phyloP scores from a whole-genome alignment of 2,797 vertebrate genomes.

The Menidia menidia region DNA sequence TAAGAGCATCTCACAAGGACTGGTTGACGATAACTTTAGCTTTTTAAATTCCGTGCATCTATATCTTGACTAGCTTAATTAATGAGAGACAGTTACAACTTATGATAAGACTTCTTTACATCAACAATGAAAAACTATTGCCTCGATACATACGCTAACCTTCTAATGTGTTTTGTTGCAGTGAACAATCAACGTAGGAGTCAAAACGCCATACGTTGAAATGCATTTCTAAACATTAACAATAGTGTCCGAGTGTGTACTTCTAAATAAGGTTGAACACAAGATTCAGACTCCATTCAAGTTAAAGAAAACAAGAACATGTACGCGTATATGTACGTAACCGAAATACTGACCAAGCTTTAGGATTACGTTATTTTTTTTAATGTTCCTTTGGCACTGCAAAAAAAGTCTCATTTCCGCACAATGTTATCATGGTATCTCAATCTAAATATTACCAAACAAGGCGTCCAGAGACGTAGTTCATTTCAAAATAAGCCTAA shows the following conservation, averaged over 20 bases:
- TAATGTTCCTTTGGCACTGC: not conserved
- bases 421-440: not conserved
- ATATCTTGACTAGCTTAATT: no score
- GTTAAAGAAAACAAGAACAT: fast-evolving
- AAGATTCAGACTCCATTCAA: fast-evolving
- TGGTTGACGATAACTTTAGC: no score
- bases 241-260: not conserved
- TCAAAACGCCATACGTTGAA: conserved; percentile 87
- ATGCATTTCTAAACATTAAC: conserved; percentile 20
- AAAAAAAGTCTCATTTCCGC: conserved; percentile 33
- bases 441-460: conserved; percentile 20
- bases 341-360: fast-evolving
- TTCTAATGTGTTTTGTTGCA: not conserved
- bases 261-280: not conserved
- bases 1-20: no score
- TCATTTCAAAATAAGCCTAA: not conserved
- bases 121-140: no score
- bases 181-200: conserved; percentile 62
- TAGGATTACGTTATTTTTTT: not conserved
- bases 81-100: no score
- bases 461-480: not conserved
- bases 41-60: no score
- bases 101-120: no score
- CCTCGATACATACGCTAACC: conserved; percentile 3
- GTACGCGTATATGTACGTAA: fast-evolving